Base-by-base conservation (phyloP, 2,797 vertebrate species). In the Vipera ursinii region DNA sequence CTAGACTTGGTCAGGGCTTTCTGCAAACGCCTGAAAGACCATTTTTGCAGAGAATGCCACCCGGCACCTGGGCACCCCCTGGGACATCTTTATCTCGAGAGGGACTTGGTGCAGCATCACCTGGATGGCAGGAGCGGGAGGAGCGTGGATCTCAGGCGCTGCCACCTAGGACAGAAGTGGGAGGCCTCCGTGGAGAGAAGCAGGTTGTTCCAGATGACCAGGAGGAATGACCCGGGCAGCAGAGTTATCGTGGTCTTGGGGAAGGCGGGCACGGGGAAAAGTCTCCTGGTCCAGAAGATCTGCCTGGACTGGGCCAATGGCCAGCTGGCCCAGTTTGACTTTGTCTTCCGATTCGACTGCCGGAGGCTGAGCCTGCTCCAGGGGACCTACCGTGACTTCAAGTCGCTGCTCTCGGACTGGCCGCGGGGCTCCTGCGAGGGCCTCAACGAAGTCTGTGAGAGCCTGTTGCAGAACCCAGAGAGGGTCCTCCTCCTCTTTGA, bases 201-300 rank as follows among this genome's bases (percentile, higher is more conserved):
- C 2, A 97, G 98, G 94, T 97, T 99, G 92, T 98, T 98, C 96
- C 92, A 97, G 13, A 24, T 93, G 0, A 86, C 93, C 0, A 92
- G 90, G n/a, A 91, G 20, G 95, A 96, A 93, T 90, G 95, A 94
- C 0, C 97, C 96, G 53, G 96, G 98, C 24, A 98, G 97, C 53
- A 65, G 94, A 8, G 97, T 98, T 78, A 96, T 98, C 1, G 94
- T 98, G 28, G 92, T 99, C 5, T 95, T 99, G 26, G 98, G 98
- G 32, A 98, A 98, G 91, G 98, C 98, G 0, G 98, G 99, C 38
- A 97, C 98, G 95, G 99, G 99, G 2, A 99, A 99, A 97, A 99
- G 98, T 86, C 97, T 97, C 3, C 97, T 99, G 51, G 96, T 98
- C 87, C 98, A 95, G 94, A 98, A 97, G 32, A 96, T 99, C 94